Evolutionary conservation across 2,113 vertebrate genomes (phyloP), one percentile per base, ranked within the genome.

Genomic region (mouse (Mus musculus)): DNA sequence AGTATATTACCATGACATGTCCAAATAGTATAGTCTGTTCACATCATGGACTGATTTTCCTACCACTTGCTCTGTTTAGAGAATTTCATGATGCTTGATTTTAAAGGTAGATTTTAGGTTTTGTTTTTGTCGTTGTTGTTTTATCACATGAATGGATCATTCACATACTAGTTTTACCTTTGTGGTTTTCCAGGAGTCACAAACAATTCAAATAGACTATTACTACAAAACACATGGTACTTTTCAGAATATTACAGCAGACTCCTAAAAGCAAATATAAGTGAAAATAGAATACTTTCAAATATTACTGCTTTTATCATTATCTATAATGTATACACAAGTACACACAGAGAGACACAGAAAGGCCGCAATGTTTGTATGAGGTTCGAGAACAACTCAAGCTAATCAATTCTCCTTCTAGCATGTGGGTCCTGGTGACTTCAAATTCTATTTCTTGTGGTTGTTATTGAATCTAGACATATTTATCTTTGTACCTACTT

Each of bases 51-150:
- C 89, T 26, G 1, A 82, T 92, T 92, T 10, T 92, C 30, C 63
- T 46, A 95, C 20, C 12, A 14, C 3, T 88, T 94, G 65, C 19
- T 89, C 52, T 73, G 11, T 42, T 84, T 89, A 90, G 85, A 89
- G 14, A 89, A 92, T 90, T 92, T 94, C 81, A 54, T 76, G 42
- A 46, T 8, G 24, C 89, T 87, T 93, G 76, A 82, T 88, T 96
- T 91, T 91, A 89, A 12, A 91, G 17, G 52, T 65, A 91, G 61
- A 7, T 77, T 84, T 95, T 95, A 84, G 28, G 67, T 33, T 12
- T 5, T 13, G 11, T 33, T 67, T 26, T 67, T 63, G 63, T 4
- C 30, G 24, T 28, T 67, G 28, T 49, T 94, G 8, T 28, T 91
- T 86, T 5, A 76, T 82, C 49, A 65, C 76, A 39, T 72, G 39